Evolutionary conservation across 35 echinoderm and acorn worm genomes (phyloP), one percentile per base, ranked within the genome.

Genomic region (Amphiura filiformis): DNA sequence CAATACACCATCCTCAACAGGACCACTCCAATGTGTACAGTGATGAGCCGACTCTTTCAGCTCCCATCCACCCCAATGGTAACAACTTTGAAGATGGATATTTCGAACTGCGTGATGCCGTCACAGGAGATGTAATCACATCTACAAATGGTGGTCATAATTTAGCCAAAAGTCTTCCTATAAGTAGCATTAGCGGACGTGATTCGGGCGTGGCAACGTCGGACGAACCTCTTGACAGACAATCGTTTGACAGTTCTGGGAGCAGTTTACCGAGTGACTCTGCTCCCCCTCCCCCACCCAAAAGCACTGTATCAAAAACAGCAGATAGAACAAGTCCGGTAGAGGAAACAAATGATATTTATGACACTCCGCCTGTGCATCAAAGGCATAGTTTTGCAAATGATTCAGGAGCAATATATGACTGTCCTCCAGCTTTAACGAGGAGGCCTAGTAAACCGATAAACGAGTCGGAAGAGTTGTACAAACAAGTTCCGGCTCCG

Each of bases 181-280:
- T 20, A 65, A 91, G 49, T n/a, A n/a, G n/a, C 32, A 79, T 39
- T 38, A 41, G 82, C 28, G 39, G 82, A 77, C 34, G 52, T 57
- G 35, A 34, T 39, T 77, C 34, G 33, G 56, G 57, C 0, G 44
- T 85, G 20, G 31, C 35, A 20, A 37, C 44, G 13, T 33, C 35
- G 31, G 83, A 85, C 56, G n/a, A 35, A 0, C 4, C 39, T 3
- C 15, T 36, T 31, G 56, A 61, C 44, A 61, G 49, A 40, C 56
- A 56, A 37, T 70, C 79, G 20, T 56, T 82, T 41, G 75, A 61
- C 13, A 91, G 89, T 44, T 75, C 89, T 1, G 39, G 81, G 9
- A 91, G 89, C 76, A 91, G 89, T 78, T 70, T 83, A 11, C 89
- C 89, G 17, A 91, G 75, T 85, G 89, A 91, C 34, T 76, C 47